These are phyloP conservation scores for Pseudochirops cupreus DNA, from an alignment of 2,797 vertebrate species.

Conservation along the genomic window DNA sequence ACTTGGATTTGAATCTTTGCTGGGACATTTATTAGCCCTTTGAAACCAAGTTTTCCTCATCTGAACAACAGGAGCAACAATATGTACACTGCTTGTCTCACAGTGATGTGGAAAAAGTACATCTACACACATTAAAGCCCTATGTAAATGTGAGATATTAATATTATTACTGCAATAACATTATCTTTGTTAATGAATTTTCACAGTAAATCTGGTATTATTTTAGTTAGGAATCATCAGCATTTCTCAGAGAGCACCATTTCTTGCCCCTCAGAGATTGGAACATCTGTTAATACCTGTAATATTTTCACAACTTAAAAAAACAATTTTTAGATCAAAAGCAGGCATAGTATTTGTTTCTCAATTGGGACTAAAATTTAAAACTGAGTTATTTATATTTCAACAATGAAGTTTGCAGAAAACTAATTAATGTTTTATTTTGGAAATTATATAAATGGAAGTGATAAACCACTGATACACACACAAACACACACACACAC, in stretches of 20 bases:
- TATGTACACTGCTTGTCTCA: not conserved
- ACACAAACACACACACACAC: too few species aligned
- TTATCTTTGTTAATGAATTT: slow-evolving; percentile 30
- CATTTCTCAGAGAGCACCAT: slow-evolving; percentile 32
- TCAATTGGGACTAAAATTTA: slow-evolving; percentile 50
- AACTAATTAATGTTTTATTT: slow-evolving; percentile 37
- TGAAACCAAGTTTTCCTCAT: not conserved
- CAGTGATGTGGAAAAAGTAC: not conserved
- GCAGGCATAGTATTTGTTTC: slow-evolving; percentile 52
- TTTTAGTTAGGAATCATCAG: slow-evolving; percentile 15
- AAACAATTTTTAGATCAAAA: slow-evolving; percentile 48
- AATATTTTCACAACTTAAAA: slow-evolving; percentile 50
- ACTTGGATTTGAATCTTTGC: not conserved
- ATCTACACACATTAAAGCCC: not conserved
- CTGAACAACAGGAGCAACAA: not conserved
- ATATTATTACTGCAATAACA: not conserved
- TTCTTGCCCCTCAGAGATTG: slow-evolving; percentile 15
- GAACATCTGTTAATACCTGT: slow-evolving; percentile 41
- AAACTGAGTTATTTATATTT: slow-evolving; percentile 45
- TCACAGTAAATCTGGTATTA: slow-evolving; percentile 47
- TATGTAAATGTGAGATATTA: not conserved
- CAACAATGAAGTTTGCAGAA: slow-evolving; percentile 21
- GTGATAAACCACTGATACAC: not conserved
- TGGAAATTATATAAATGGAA: slow-evolving; percentile 34
- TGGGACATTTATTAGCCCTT: not conserved